These are phyloP conservation scores for Coregonus suidteri DNA, from an alignment of 2,797 vertebrate species.

Conservation along the genomic window DNA sequence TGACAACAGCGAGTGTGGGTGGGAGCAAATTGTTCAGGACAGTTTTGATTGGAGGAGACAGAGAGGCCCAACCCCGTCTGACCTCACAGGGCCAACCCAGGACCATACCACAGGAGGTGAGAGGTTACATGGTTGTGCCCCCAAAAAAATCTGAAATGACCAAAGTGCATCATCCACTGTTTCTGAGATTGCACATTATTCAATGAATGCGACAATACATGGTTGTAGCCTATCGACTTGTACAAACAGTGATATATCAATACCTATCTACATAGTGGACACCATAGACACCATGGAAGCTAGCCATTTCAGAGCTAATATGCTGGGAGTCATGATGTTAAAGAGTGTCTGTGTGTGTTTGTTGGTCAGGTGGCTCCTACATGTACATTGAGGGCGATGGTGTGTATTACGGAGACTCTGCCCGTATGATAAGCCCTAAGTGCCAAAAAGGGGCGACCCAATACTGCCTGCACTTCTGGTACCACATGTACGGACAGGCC, in stretches of 20 bases:
- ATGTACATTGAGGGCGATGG: constrained; percentile 72
- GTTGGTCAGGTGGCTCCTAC: constrained; percentile 73
- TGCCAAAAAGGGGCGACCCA: constrained; percentile 55
- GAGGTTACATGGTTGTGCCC: constrained; percentile 11
- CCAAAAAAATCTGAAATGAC: too few relatives aligned
- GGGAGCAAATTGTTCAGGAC: constrained; percentile 77
- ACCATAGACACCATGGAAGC: not conserved
- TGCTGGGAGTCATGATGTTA: not conserved
- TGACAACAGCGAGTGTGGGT: constrained; percentile 75
- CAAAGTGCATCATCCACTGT: not conserved
- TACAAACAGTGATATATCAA: not conserved
- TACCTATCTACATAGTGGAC: not conserved
- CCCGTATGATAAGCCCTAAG: constrained; percentile 71
- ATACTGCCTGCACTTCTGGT: constrained; percentile 82
- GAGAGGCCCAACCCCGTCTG: constrained; percentile 74
- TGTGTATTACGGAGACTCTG: constrained; percentile 65
- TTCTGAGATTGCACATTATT: not conserved
- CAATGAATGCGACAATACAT: not conserved
- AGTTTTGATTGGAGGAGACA: constrained; percentile 76
- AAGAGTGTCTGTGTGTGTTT: not conserved
- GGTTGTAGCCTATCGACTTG: not conserved
- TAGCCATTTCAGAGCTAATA: not conserved
- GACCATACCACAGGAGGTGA: constrained; percentile 84
- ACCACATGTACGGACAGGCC: constrained; percentile 79
- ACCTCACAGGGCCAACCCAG: constrained; percentile 73